A percentile compares a stretch with the other conserved stretches of the same genome.
These are phyloP conservation scores for Neolamprologus kungweensis DNA, from an alignment of 2,113 vertebrate genomes.

Conservation along the genomic window DNA sequence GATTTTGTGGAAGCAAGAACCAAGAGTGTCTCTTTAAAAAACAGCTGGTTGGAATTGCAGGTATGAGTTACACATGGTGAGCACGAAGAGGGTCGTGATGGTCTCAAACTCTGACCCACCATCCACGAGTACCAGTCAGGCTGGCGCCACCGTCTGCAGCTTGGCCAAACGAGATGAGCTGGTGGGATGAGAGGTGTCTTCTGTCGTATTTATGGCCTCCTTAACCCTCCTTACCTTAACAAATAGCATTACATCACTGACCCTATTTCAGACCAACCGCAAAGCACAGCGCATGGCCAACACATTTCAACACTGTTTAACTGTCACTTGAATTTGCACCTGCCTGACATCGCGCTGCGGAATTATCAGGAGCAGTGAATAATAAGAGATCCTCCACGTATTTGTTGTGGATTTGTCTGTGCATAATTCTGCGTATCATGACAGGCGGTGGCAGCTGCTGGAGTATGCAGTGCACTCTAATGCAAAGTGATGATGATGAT, in stretches of 20 bases:
- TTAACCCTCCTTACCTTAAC: constrained; percentile 1
- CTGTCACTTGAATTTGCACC: constrained; percentile 1
- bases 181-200: constrained; percentile 38
- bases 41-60: constrained; percentile 16
- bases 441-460: constrained; percentile 53
- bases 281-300: not conserved
- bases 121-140: constrained; percentile 40
- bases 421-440: constrained; percentile 23
- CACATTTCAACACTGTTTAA: constrained; percentile 8
- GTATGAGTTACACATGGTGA: constrained; percentile 36
- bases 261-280: constrained; percentile 10
- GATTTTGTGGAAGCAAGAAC: not conserved
- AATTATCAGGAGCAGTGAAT: not conserved
- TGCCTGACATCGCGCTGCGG: not conserved
- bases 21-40: not conserved
- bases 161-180: constrained; percentile 34
- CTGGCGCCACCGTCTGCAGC: constrained; percentile 50
- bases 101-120: constrained; percentile 19
- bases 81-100: not conserved
- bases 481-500: constrained; percentile 41
- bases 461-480: constrained; percentile 1
- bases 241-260: constrained; percentile 54
- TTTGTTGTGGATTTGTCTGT: constrained; percentile 22
- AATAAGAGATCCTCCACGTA: not conserved
- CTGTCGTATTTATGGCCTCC: constrained; percentile 27